These are phyloP conservation scores for Ferdinandea cuprea DNA, from an alignment of 2,888 invertebrate genomes.

Conservation along the genomic window DNA sequence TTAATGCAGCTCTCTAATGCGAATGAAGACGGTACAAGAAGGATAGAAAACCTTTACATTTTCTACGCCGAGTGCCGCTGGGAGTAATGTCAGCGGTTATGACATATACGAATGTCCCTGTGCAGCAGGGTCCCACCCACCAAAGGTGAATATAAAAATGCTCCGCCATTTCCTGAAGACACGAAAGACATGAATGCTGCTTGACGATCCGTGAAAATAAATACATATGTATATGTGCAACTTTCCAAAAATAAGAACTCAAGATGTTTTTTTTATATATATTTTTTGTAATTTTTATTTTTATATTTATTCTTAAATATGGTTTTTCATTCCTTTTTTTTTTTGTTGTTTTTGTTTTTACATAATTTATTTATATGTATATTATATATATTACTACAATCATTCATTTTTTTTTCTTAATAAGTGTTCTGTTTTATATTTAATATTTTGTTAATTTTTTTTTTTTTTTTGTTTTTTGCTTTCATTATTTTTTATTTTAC, in stretches of 20 bases:
- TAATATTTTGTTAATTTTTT: constrained; percentile 39
- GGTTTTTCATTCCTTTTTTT: constrained; percentile 75
- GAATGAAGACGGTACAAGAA: no score
- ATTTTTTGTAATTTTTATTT: constrained; percentile 75
- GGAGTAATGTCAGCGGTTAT: no score
- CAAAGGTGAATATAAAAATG: no score
- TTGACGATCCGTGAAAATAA: no score
- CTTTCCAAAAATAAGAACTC: constrained; percentile 19
- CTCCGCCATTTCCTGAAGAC: no score
- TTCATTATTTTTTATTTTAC: constrained; percentile 37
- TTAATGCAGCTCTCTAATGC: no score
- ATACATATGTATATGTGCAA: neutral
- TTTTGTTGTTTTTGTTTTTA: constrained; percentile 68
- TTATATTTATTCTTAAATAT: constrained; percentile 76
- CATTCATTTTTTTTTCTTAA: constrained; percentile 66
- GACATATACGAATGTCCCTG: no score
- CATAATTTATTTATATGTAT: constrained; percentile 76
- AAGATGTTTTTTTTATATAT: constrained; percentile 52
- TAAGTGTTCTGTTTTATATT: constrained; percentile 44
- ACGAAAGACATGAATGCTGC: no score
- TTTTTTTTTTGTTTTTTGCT: constrained; percentile 22
- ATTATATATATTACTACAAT: constrained; percentile 76
- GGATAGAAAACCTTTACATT: no score
- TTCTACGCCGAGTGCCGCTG: no score
- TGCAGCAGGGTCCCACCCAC: no score